phyloP scores from a whole-genome alignment of 64 coral and sea anemone species.

The Cladopsammia gracilis region DNA sequence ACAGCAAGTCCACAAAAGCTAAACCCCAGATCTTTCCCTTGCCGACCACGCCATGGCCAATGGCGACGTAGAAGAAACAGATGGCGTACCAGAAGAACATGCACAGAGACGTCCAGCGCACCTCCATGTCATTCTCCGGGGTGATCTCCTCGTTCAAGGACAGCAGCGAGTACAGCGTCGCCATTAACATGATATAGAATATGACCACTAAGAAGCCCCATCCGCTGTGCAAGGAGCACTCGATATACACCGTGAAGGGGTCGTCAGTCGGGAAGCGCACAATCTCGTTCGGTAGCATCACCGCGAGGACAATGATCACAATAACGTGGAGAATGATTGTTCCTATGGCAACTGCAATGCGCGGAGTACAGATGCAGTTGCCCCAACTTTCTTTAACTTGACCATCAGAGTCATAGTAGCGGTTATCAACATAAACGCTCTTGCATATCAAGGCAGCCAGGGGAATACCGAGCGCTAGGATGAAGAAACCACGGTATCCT shows the following conservation, averaged over 20 bases:
- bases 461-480: constrained; percentile 81
- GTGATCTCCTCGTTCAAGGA: constrained; percentile 82
- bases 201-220: constrained; percentile 81
- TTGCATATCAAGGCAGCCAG: constrained; percentile 82
- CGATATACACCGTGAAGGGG: constrained; percentile 84
- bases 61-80: constrained; percentile 85
- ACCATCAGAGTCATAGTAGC: constrained; percentile 78
- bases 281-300: constrained; percentile 74
- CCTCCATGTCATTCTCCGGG: constrained; percentile 88
- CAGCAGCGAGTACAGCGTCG: constrained; percentile 74
- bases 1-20: constrained; percentile 78
- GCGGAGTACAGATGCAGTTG: constrained; percentile 66
- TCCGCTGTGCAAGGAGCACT: constrained; percentile 85
- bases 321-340: constrained; percentile 77
- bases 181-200: constrained; percentile 80
- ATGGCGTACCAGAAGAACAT: constrained; percentile 91
- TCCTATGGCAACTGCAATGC: constrained; percentile 59
- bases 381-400: constrained; percentile 77
- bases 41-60: constrained; percentile 61
- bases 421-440: constrained; percentile 69
- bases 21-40: constrained; percentile 87
- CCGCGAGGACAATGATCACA: constrained; percentile 62
- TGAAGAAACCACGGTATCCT: constrained; percentile 88
- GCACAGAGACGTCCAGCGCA: constrained; percentile 89
- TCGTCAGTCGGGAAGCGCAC: constrained; percentile 55